phyloP scores from a whole-genome alignment of 92 coral and sea anemone species.

The Bergia puertoricense region DNA sequence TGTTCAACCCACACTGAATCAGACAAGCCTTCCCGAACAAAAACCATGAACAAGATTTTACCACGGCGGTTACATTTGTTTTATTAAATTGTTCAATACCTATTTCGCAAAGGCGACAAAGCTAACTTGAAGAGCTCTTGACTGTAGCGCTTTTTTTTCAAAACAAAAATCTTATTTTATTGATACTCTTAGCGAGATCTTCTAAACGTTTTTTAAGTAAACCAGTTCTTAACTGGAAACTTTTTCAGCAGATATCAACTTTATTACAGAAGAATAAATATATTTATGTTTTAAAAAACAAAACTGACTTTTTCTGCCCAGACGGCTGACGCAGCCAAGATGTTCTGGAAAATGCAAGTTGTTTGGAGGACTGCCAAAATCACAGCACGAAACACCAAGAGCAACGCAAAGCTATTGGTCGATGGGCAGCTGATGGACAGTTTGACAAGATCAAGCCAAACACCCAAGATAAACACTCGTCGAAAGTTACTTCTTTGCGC shows the following conservation, averaged over 20 bases:
- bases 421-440: constrained; percentile 25
- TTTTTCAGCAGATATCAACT: background rate
- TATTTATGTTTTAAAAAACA: background rate
- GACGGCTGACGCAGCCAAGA: constrained; percentile 33
- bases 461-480: constrained; percentile 11
- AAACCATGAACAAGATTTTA: background rate
- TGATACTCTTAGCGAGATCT: background rate
- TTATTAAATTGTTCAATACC: background rate
- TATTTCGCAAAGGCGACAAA: constrained; percentile 3
- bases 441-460: constrained; percentile 29
- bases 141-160: background rate
- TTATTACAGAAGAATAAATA: background rate
- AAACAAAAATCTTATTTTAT: background rate
- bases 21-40: constrained; percentile 9
- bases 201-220: background rate
- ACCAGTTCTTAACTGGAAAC: background rate
- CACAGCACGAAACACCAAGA: background rate
- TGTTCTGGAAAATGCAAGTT: constrained; percentile 29
- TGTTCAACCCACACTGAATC: background rate
- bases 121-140: background rate
- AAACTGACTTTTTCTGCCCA: constrained; percentile 1
- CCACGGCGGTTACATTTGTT: background rate
- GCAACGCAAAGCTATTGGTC: constrained; percentile 19
- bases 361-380: constrained; percentile 13
- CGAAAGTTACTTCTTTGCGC: background rate